Evolutionary conservation across 2,797 vertebrate species (phyloP).

Genomic region (Megaceryle alcyon): DNA sequence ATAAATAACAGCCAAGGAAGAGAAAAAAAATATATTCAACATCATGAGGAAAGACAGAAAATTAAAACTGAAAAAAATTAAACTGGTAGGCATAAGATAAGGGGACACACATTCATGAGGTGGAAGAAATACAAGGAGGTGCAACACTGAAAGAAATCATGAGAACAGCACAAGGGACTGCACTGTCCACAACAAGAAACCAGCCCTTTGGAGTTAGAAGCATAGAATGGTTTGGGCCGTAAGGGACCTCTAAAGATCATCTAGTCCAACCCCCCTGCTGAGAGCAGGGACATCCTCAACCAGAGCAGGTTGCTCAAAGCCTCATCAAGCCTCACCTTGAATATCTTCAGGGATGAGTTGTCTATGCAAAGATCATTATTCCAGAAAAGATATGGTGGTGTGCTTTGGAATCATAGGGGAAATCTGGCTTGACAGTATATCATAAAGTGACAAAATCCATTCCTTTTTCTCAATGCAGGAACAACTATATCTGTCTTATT

Average conservation of each 20-base stretch:
- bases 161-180: not conserved
- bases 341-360: no score
- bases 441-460: not conserved
- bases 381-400: not conserved
- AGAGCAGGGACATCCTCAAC: no score
- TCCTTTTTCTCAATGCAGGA: not conserved
- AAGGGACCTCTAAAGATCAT: no score
- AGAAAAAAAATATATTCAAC: not conserved
- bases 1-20: not conserved
- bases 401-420: not conserved
- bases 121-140: not conserved
- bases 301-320: no score
- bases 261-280: no score
- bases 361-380: not conserved
- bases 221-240: no score
- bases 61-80: not conserved
- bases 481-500: not conserved
- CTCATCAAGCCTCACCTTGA: no score
- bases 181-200: not conserved
- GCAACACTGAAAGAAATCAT: not conserved
- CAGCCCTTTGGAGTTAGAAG: not conserved
- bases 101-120: not conserved
- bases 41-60: not conserved
- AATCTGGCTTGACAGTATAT: not conserved
- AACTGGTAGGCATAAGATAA: not conserved